phyloP scores from a whole-genome alignment of 2,888 invertebrate species.

The Eupithecia pulchellata region DNA sequence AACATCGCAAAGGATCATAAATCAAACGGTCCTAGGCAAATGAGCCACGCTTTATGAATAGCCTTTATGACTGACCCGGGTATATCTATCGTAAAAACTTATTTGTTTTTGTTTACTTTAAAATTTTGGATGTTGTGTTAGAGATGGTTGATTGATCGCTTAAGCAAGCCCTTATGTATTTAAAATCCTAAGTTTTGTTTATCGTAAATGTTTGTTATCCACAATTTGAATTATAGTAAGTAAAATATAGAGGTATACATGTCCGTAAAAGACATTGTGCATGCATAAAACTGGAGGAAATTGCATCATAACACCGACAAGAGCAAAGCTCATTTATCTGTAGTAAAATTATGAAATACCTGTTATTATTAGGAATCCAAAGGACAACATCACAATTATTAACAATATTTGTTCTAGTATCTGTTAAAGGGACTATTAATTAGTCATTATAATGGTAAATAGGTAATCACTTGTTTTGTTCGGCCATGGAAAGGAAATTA shows the following conservation, averaged over 20 bases:
- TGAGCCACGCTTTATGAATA: conserved; percentile 21
- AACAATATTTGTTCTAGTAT: no score
- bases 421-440: no score
- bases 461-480: not conserved
- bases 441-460: not conserved
- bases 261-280: no score
- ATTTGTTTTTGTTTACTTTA: not conserved
- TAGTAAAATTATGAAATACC: no score
- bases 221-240: no score
- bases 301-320: no score
- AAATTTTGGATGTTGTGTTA: not conserved
- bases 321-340: no score
- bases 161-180: not conserved
- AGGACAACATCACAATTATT: not conserved
- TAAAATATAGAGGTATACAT: no score
- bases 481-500: not conserved
- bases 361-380: not conserved
- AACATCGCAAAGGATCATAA: conserved; percentile 26
- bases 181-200: no score
- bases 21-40: conserved; percentile 23
- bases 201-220: no score
- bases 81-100: not conserved
- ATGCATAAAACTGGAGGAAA: no score
- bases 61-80: not conserved
- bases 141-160: not conserved